phyloP scores from a whole-genome alignment of 2,888 invertebrate genomes.

The Therioaphis trifolii region DNA sequence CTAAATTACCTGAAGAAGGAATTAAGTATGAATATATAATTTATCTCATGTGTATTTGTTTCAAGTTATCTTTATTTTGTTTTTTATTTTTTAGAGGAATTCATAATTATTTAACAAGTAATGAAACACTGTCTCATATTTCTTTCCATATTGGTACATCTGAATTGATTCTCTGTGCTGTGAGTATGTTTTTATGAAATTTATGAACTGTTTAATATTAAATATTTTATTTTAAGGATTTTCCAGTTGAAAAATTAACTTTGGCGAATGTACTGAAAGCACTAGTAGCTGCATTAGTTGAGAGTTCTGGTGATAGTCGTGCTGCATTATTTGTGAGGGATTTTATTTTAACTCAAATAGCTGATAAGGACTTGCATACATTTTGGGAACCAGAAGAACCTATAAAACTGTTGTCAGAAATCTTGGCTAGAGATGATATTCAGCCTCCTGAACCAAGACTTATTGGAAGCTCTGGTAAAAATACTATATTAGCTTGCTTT shows the following conservation, averaged over 20 bases:
- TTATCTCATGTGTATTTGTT: not conserved
- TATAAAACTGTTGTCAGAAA: slow-evolving; percentile 74
- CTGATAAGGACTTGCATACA: slow-evolving; percentile 86
- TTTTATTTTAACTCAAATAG: slow-evolving; percentile 82
- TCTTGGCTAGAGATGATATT: slow-evolving; percentile 63
- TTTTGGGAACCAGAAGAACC: slow-evolving; percentile 87
- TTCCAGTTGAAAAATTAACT: slow-evolving; percentile 75
- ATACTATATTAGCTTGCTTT: slow-evolving; percentile 85
- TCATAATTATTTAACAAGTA: slow-evolving; percentile 75
- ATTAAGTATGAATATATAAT: slow-evolving; percentile 71
- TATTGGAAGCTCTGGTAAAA: slow-evolving; percentile 81
- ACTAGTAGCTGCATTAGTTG: slow-evolving; percentile 80
- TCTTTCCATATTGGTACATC: slow-evolving; percentile 82
- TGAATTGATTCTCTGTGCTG: slow-evolving; percentile 82
- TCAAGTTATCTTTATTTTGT: slow-evolving; percentile 2
- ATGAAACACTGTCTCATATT: slow-evolving; percentile 78
- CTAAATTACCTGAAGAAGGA: slow-evolving; percentile 81
- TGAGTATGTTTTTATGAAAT: slow-evolving; percentile 70
- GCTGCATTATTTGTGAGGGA: slow-evolving; percentile 86
- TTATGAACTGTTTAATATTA: slow-evolving; percentile 32
- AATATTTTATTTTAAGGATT: slow-evolving; percentile 73
- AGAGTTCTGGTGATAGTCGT: slow-evolving; percentile 75
- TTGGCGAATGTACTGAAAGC: slow-evolving; percentile 83
- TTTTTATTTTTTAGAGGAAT: slow-evolving; percentile 71
- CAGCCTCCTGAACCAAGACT: slow-evolving; percentile 79